Base-by-base conservation (phyloP, 2,888 invertebrate species). In the Eumacrocentrus americanus region DNA sequence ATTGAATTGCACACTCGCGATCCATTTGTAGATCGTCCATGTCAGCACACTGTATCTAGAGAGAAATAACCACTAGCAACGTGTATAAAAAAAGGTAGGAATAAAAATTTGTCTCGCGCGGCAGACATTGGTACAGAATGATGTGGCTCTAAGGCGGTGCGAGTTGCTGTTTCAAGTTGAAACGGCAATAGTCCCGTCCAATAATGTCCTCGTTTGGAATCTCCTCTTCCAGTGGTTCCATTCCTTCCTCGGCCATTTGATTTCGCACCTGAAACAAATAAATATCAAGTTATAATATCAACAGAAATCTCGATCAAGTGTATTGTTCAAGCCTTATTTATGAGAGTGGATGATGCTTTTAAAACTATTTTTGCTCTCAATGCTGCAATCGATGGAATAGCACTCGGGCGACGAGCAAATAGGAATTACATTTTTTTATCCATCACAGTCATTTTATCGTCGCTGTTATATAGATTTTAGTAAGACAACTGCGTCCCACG, bases 171-270 rank as follows among this genome's bases (percentile, higher is more conserved):
- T n/a, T n/a, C n/a, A n/a, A n/a, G 64, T 77, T 77, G 68, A 82
- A 85, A 67, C 85, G 84, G 74, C 85, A 85, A 76, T 85, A 85
- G 69, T 85, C 83, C 70, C 84, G 81, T 64, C 85, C 85, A 77
- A 84, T 82, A 71, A 85, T 83, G 74, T 85, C 85, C 72, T 84
- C 83, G 63, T 82, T 81, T 64, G 85, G 85, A 76, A 86, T 86
- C 72, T 83, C 82, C 69, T 85, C 84, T 75, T 86, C 86, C 69
- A 84, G 80, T 22, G 86, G 86, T 66, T 83, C 83, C 70, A 85
- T 82, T 58, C 85, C 84, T 61, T 84, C 82, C 56, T 82, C 80
- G 64, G 83, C 84, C 83, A 86, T 83, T 69, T 82, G 82, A 80
- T 86, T 85, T 68, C 86, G 82, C 66, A 86, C 81, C 86, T 86